A percentile compares a stretch with the other conserved stretches of the same genome.
These are phyloP conservation scores for Drosophila ananassae DNA, from an alignment of 1,140 invertebrate genomes.

Conservation along the genomic window DNA sequence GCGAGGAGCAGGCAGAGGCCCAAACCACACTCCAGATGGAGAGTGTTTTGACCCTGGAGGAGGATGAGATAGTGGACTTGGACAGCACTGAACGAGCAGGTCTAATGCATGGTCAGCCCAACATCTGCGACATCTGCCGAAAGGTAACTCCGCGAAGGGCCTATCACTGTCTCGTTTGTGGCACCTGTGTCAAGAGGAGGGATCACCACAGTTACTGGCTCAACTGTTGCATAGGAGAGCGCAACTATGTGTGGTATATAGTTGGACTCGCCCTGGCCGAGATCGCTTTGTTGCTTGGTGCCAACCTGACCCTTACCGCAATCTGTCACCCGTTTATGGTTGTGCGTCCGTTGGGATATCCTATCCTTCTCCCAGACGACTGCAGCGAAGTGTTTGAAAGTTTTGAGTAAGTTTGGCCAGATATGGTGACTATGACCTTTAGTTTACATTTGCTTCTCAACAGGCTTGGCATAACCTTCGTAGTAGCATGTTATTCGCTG, in stretches of 20 bases:
- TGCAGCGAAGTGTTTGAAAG: conserved; percentile 84
- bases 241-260: conserved; percentile 84
- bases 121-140: conserved; percentile 71
- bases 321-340: conserved; percentile 84
- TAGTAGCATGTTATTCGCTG: conserved; percentile 71
- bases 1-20: conserved; percentile 68
- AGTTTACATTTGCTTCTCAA: not conserved
- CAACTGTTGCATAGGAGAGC: conserved; percentile 85
- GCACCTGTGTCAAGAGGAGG: conserved; percentile 70
- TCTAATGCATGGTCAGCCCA: conserved; percentile 61
- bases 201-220: conserved; percentile 84
- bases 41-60: conserved; percentile 49
- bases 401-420: conserved; percentile 70
- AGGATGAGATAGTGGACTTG: conserved; percentile 33
- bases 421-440: not conserved
- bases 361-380: conserved; percentile 84
- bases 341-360: conserved; percentile 66
- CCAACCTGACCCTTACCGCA: conserved; percentile 84
- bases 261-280: conserved; percentile 69
- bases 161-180: conserved; percentile 75
- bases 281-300: conserved; percentile 76
- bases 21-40: conserved; percentile 63
- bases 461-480: conserved; percentile 73
- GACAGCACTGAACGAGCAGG: conserved; percentile 35
- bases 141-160: conserved; percentile 67